phyloP scores from a whole-genome alignment of 2,113 vertebrate species.

The Pomatorhinus ruficollis region DNA sequence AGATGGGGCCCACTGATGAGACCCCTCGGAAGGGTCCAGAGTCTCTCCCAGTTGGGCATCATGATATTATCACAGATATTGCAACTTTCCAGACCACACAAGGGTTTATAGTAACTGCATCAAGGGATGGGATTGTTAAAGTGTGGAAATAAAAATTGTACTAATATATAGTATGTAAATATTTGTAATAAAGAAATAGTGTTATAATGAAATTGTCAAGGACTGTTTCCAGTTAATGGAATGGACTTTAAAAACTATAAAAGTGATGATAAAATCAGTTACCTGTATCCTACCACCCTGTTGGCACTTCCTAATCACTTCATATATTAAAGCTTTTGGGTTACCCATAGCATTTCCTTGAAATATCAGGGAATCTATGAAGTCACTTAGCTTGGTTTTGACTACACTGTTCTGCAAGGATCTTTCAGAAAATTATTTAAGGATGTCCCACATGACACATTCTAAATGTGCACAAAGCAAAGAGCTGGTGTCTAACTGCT shows the following conservation, averaged over 20 bases:
- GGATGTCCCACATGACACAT: neutral
- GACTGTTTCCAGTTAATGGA: slow-evolving; percentile 54
- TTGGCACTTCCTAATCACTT: slow-evolving; percentile 1
- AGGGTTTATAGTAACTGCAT: slow-evolving; percentile 96
- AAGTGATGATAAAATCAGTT: neutral
- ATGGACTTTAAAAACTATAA: neutral
- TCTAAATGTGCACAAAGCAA: neutral
- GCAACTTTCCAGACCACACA: slow-evolving; percentile 97
- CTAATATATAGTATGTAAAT: slow-evolving; percentile 61
- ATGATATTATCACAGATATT: slow-evolving; percentile 96
- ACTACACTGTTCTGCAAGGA: neutral
- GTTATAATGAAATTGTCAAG: slow-evolving; percentile 36
- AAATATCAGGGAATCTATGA: neutral
- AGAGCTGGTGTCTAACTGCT: neutral
- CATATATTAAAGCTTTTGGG: neutral
- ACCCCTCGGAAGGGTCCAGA: slow-evolving; percentile 89
- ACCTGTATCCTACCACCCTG: neutral
- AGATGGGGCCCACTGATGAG: slow-evolving; percentile 88
- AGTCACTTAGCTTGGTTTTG: neutral
- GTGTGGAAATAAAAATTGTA: slow-evolving; percentile 88
- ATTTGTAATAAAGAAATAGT: slow-evolving; percentile 66
- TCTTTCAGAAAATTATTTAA: neutral
- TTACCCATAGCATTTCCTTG: neutral
- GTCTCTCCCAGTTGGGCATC: slow-evolving; percentile 91
- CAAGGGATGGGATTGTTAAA: slow-evolving; percentile 96